phyloP scores from a whole-genome alignment of 2,113 vertebrate species.

The Uropsilus gracilis region DNA sequence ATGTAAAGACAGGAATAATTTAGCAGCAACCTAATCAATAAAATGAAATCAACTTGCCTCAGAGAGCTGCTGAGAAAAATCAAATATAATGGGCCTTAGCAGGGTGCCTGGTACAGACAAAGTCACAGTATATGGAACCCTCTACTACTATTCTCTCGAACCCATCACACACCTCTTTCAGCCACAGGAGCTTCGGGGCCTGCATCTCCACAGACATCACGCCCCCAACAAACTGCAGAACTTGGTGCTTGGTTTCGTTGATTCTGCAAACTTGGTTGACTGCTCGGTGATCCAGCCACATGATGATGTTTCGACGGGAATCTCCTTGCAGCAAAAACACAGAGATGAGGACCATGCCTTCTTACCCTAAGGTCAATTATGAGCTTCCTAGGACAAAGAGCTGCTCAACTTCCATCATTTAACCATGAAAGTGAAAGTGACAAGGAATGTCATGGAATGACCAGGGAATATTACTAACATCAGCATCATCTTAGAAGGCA shows the following conservation, averaged over 20 bases:
- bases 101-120: background rate
- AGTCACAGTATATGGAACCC: background rate
- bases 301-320: conserved; percentile 89
- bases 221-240: conserved; percentile 91
- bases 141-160: accelerated
- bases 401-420: background rate
- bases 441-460: too few species aligned
- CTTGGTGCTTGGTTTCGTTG: conserved; percentile 88
- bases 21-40: conserved; percentile 10
- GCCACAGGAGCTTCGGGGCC: conserved; percentile 96
- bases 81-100: background rate
- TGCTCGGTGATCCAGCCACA: conserved; percentile 99
- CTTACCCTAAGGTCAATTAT: background rate
- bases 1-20: conserved; percentile 3
- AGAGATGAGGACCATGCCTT: background rate
- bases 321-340: conserved; percentile 81
- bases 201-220: conserved; percentile 99
- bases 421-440: too few species aligned
- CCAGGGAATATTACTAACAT: too few species aligned
- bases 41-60: conserved; percentile 1
- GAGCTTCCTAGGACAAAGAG: background rate
- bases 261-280: conserved; percentile 91
- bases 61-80: background rate
- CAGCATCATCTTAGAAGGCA: too few species aligned
- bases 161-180: conserved; percentile 92